Evolutionary conservation across 1,140 invertebrate species (phyloP).

Genomic region (Copidosoma floridanum): DNA sequence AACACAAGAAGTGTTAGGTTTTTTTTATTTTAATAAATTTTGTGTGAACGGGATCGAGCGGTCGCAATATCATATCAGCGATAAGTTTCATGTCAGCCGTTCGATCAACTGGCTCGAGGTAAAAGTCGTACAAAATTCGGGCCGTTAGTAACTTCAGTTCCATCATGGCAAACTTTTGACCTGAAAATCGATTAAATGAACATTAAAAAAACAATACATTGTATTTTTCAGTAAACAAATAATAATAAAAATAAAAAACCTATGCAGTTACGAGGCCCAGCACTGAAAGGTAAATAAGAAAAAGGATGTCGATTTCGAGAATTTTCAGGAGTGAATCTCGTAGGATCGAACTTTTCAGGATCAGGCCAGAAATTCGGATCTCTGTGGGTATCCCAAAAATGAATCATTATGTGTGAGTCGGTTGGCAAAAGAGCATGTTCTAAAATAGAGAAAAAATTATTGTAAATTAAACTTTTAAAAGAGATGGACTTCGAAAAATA

Average conservation of each 20-base stretch:
- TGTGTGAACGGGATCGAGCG: conserved; percentile 19
- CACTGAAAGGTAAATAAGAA: too few species aligned
- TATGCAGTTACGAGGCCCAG: too few species aligned
- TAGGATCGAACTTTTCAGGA: too few species aligned
- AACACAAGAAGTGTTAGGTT: too few species aligned
- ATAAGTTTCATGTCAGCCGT: conserved; percentile 13
- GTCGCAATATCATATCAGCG: conserved; percentile 29
- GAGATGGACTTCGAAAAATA: too few species aligned
- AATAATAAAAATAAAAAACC: too few species aligned
- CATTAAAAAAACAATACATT: conserved; percentile 62
- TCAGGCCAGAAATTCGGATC: too few species aligned
- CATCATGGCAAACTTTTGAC: conserved; percentile 38
- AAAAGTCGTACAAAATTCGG: conserved; percentile 30
- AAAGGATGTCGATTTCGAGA: too few species aligned
- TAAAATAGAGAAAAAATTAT: too few species aligned
- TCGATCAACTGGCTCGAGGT: conserved; percentile 28
- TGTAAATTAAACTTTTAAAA: too few species aligned
- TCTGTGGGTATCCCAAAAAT: too few species aligned
- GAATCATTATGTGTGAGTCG: conserved; percentile 47
- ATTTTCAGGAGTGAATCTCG: too few species aligned
- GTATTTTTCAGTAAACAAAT: conserved; percentile 66
- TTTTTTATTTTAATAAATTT: conserved; percentile 27
- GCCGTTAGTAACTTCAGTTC: conserved; percentile 29
- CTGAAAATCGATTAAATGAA: conserved; percentile 22
- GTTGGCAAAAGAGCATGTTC: conserved; percentile 13